Base-by-base conservation (phyloP, 2,888 invertebrate genomes). In the Argyresthia goedartella region DNA sequence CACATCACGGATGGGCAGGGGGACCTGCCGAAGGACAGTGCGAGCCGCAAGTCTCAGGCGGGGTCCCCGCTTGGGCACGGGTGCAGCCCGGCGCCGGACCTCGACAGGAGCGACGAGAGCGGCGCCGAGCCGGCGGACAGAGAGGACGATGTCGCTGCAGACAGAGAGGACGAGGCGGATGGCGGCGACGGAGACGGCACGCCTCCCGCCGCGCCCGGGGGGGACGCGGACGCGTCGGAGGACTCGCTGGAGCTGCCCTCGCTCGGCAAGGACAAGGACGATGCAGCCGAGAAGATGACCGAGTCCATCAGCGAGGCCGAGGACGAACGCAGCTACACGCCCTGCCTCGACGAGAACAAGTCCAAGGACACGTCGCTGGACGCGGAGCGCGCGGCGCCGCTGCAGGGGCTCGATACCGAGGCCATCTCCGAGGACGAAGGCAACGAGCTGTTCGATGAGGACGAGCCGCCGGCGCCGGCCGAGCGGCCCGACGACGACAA, bases 401-500 rank as follows among this genome's bases (percentile, higher is more conserved):
- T 89, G 52, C 88, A 84, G 60, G 92, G 90, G 1, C 88, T 93
- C 57, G 92, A 91, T 61, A 93, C 93, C 0, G 93, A 93, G 75
- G 81, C 92, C 71, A 92, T 93, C 60, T 93, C 93, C 0, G 92
- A 92, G 65, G 92, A 92, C 56, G 92, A 91, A 64, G 90, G 89
- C 46, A 88, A 90, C 56, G 89, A 89, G 57, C 87, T 91, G 71
- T 91, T 91, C 67, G 90, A 90, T 51, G 91, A 90, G 63, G 77
- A 82, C 71, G 73, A 87, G 73, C 77, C 77, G 57, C 82, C 68
- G 65, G 86, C 76, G 61, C 80, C 86, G 57, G 69, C 69, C 35
- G 57, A 60, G 44, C 66, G 68, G 56, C 85, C 78, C 57, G 77
- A 75, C 56, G 74, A 72, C 48, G 73, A 81, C 55, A 62, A 67